These are phyloP conservation scores for Babylonia areolata DNA, from an alignment of 1,140 invertebrate species.

Conservation along the genomic window DNA sequence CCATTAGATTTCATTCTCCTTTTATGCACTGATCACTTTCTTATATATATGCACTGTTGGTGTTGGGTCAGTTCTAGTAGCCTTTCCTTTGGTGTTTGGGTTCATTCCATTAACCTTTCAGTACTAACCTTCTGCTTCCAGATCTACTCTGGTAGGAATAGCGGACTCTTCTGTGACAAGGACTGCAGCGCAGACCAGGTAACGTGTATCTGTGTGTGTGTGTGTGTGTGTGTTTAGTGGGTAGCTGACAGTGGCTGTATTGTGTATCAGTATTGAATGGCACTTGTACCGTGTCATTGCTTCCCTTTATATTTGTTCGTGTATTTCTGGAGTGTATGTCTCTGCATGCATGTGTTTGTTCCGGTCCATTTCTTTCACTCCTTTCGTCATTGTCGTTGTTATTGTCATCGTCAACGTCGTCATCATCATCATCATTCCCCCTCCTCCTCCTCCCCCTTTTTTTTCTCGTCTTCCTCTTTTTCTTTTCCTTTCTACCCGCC, in stretches of 20 bases:
- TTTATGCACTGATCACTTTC: no score
- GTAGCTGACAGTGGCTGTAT: background rate
- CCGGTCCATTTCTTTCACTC: background rate
- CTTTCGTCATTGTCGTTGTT: no score
- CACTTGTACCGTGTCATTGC: background rate
- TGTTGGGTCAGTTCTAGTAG: no score
- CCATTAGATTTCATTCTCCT: no score
- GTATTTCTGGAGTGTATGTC: background rate
- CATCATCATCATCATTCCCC: no score
- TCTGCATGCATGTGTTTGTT: background rate
- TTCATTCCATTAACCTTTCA: background rate
- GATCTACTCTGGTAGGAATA: slow-evolving; percentile 32
- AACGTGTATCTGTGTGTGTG: background rate
- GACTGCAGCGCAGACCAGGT: slow-evolving; percentile 35
- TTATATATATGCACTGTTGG: no score
- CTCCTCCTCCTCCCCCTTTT: no score
- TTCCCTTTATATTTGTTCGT: background rate
- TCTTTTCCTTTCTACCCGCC: no score
- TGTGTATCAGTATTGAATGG: background rate
- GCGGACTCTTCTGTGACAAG: slow-evolving; percentile 35
- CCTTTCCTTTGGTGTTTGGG: no score
- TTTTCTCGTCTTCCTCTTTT: no score
- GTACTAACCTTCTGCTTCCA: slow-evolving; percentile 24
- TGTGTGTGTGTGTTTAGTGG: background rate
- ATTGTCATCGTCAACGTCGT: no score